Evolutionary conservation across 2,797 vertebrate genomes (phyloP).

Genomic region (Arvicola amphibius): DNA sequence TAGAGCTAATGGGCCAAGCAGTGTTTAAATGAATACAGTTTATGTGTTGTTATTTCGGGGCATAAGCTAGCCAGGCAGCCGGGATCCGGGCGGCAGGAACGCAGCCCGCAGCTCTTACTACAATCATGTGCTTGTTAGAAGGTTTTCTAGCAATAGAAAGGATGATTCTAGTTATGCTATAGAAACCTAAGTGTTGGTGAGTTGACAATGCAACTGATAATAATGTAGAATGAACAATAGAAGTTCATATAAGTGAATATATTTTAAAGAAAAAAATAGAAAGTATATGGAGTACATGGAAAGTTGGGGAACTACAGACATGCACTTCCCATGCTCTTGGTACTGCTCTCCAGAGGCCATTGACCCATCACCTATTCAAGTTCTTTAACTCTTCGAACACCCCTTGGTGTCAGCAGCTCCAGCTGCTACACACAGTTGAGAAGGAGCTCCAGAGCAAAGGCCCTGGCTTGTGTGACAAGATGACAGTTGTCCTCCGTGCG

Average conservation of each 20-base stretch:
- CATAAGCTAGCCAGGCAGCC: no score
- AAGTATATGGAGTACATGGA: not conserved
- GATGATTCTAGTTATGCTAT: not conserved
- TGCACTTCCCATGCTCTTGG: not conserved
- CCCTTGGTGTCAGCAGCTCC: no score
- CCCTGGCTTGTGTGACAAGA: not conserved
- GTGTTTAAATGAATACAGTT: no score
- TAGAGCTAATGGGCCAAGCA: no score
- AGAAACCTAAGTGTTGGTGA: not conserved
- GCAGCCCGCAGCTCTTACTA: no score
- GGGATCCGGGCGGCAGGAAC: no score
- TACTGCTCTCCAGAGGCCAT: not conserved
- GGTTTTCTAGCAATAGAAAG: not conserved
- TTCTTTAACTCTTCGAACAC: not conserved
- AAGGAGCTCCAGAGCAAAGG: not conserved
- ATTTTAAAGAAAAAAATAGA: not conserved
- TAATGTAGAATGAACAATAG: not conserved
- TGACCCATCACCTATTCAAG: not conserved
- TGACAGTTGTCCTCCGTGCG: conserved; percentile 58
- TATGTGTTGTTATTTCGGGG: no score
- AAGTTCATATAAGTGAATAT: not conserved
- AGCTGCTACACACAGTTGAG: not conserved
- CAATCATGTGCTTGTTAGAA: not conserved
- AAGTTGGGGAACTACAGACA: not conserved
- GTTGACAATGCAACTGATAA: not conserved